A percentile compares a stretch with the other conserved stretches of the same genome.
These are phyloP conservation scores for Teinopalpus imperialis DNA, from an alignment of 2,888 invertebrate genomes.

Conservation along the genomic window DNA sequence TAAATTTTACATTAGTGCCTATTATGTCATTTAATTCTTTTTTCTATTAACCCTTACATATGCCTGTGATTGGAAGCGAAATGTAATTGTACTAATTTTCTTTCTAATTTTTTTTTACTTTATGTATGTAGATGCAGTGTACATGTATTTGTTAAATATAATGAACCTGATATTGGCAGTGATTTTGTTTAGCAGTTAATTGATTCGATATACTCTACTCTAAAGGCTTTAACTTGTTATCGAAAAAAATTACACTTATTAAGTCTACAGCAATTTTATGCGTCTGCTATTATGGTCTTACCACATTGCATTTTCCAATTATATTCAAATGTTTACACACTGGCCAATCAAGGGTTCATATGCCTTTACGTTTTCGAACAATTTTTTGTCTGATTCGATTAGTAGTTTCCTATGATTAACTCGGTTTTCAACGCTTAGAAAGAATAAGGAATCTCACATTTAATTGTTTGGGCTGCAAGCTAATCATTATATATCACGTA, in stretches of 20 bases:
- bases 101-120: background rate
- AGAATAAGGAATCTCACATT: conserved; percentile 6
- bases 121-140: conserved; percentile 1
- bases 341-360: background rate
- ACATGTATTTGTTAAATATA: conserved; percentile 11
- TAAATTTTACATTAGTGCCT: background rate
- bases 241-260: background rate
- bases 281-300: background rate
- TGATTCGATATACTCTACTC: too few relatives aligned
- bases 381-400: background rate
- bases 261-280: too few relatives aligned
- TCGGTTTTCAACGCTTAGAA: conserved; percentile 1
- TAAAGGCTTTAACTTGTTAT: conserved; percentile 1
- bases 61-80: conserved; percentile 5
- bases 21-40: background rate
- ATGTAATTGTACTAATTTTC: background rate
- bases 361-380: background rate
- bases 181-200: too few relatives aligned
- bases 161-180: background rate
- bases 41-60: background rate
- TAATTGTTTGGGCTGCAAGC: background rate
- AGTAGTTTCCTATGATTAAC: too few relatives aligned
- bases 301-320: too few relatives aligned
- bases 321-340: too few relatives aligned
- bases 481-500: background rate